A percentile compares a stretch with the other conserved stretches of the same genome.
phyloP scores from a whole-genome alignment of 35 echinoderm and acorn worm species.

The Amphiura filiformis region DNA sequence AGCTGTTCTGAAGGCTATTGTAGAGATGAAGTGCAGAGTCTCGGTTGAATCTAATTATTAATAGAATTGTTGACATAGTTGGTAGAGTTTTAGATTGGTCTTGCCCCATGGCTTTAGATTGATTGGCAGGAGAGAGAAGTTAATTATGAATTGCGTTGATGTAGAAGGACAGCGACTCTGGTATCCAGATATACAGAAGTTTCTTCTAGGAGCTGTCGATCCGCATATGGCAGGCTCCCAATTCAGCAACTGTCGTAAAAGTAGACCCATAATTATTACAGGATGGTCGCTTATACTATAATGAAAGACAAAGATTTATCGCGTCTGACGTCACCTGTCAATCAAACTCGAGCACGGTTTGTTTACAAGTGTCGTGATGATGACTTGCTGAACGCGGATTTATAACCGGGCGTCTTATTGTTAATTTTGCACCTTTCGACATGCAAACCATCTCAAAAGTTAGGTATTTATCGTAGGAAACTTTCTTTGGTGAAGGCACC shows the following conservation, averaged over 20 bases:
- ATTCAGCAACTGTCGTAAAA: neutral
- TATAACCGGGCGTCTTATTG: no score
- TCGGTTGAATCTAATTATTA: neutral
- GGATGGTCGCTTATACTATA: no score
- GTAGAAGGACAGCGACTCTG: neutral
- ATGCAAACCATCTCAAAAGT: no score
- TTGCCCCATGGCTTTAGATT: slow-evolving; percentile 2
- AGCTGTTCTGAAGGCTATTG: slow-evolving; percentile 8
- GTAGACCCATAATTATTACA: neutral
- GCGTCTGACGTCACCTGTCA: no score
- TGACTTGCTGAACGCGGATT: no score
- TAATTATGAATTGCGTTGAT: neutral
- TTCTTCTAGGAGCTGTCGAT: slow-evolving; percentile 1
- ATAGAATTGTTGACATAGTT: neutral
- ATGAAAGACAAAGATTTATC: no score
- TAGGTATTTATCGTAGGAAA: no score
- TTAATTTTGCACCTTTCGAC: no score
- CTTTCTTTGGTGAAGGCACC: no score
- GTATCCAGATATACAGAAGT: neutral
- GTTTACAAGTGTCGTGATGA: no score
- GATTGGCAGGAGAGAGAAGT: neutral
- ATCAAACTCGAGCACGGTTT: no score
- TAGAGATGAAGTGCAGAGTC: neutral
- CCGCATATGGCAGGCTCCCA: slow-evolving; percentile 14
- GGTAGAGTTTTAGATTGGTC: slow-evolving; percentile 21